Evolutionary conservation across 2,888 invertebrate species (phyloP), one percentile per base, ranked within the genome.

Genomic region (Iphiclides podalirius): DNA sequence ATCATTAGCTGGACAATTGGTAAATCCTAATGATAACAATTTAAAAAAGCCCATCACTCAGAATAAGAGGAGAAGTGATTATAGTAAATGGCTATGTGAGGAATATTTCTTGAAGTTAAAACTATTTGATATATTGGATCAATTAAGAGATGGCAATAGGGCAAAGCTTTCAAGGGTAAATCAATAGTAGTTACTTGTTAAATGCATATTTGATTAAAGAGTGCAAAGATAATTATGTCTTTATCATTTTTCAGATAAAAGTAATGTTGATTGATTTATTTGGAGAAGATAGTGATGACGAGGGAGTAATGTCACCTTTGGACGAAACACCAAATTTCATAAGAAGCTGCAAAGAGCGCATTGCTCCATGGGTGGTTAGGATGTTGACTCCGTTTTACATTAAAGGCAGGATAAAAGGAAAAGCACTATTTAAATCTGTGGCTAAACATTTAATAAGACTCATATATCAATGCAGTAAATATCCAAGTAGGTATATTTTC

Each of bases 281-380:
- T 72, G 91, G 91, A 0, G 80, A 83, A 40, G 87, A 88, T 45
- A 80, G 81, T 58, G 90, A 90, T 55, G 90, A 89, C 44, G 90
- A 90, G 59, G 85, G 79, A 20, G 74, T 85, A 47, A 65, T 90
- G 35, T 90, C 90, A 4, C 90, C 90, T 1, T 67, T 90, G 28
- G 85, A 90, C 41, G 90, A 89, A 52, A 88, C 86, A 1, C 72
- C 83, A 35, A 87, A 89, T 38, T 88, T 91, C 63, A 59, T 89
- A n/a, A 67, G 72, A 1, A 90, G 90, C 55, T 91, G 90, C 57
- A 90, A 90, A 60, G 89, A 90, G 55, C 79, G 91, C 12, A 90
- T 92, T 51, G 91, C 92, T 0, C 90, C 91, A 13, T 86, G 91
- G 81, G 90, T 93, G n/a, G 90, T 92, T 0, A 89, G 90, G 57